Base-by-base conservation (phyloP, 2,888 invertebrate genomes). In the Troides helena region DNA sequence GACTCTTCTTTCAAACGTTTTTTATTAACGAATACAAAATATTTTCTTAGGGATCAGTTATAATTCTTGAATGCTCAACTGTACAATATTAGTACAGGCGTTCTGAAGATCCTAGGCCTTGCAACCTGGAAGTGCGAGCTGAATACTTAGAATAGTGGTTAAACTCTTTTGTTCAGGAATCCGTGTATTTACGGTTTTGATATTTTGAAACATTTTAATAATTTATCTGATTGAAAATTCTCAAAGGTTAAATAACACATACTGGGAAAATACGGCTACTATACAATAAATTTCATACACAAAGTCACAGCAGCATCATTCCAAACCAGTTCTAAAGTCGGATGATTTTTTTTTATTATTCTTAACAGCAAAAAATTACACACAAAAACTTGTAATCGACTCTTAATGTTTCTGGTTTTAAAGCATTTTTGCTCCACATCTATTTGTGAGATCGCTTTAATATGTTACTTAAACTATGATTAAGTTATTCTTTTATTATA, bases 301-400 rank as follows among this genome's bases (percentile, higher is more conserved):
- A 65, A 61, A 62, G 53, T 30, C 56, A 64, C 61, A 57, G 65
- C 60, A 69, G 46, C 21, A 57, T 62, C 39, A 12, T 57, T 43
- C 4, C 30, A 69, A 69, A 69, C 69, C 50, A 56, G 69, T 65
- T 69, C 62, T 8, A 25, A 57, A 62, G 14, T 56, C 14, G 23
- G 12, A 25, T 62, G 5, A 8, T n/a, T 14, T 68, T 64, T 57
- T 53, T n/a, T 53, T n/a, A n/a, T 53, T 61, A 25, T 58, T 36
- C 6, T 58, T 58, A 30, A 46, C 39, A 57, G n/a, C 39, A 57
- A 43, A 59, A 68, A 68, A 63, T 50, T 61, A n/a, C 23, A 53
- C 30, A 23, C 58, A 65, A 65, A 65, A 65, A 69, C 63, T 39
- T 30, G 43, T 59, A 36, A 58, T 58, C 57, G 7, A 58, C 57